Evolutionary conservation across 2,113 vertebrate species (phyloP), one percentile per base, ranked within the genome.

Genomic region (Zosterops pallidus): DNA sequence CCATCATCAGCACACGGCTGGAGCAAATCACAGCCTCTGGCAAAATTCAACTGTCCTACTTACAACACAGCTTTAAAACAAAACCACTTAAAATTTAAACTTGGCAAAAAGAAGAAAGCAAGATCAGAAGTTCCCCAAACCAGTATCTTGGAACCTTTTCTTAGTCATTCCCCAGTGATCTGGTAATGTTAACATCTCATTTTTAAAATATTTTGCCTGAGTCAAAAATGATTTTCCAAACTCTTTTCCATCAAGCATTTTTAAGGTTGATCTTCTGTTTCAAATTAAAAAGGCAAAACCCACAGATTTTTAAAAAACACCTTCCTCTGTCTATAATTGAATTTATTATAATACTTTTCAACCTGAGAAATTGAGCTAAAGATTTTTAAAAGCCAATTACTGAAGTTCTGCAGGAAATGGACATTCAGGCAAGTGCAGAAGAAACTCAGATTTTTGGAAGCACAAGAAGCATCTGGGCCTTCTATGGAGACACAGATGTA

Each of bases 1-100:
- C 35, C 39, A 35, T 2, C 1, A 0, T 9, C 2, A 0, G 41
- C 70, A 76, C 59, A 1, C 0, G 14, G 55, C 28, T 13, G 26
- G 33, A 80, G 35, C 22, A 69, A 76, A 65, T 25, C 77, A 24
- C 57, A 86, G 52, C 39, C 67, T 17, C 52, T 52, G 64, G 65
- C 22, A 78, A 39, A 79, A 44, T 8, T 11, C 19, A 35, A 23
- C 8, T 3, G 3, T 53, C 88, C 87, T 72, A 44, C 60, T n/a
- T 81, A 56, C 41, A 78, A 39, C 8, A 53, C 5, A 21, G 57
- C 15, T 68, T 33, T 24, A 31, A 71, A 84, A 82, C n/a, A 75
- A 87, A 82, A 75, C 8, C 37, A 55, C 11, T 35, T 19, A 25
- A 37, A 59, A 79, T 67, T 37, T 56, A 31, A 41, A 64, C 44